Evolutionary conservation across 1,140 invertebrate species (phyloP).

Genomic region (Drosophila repletoides): DNA sequence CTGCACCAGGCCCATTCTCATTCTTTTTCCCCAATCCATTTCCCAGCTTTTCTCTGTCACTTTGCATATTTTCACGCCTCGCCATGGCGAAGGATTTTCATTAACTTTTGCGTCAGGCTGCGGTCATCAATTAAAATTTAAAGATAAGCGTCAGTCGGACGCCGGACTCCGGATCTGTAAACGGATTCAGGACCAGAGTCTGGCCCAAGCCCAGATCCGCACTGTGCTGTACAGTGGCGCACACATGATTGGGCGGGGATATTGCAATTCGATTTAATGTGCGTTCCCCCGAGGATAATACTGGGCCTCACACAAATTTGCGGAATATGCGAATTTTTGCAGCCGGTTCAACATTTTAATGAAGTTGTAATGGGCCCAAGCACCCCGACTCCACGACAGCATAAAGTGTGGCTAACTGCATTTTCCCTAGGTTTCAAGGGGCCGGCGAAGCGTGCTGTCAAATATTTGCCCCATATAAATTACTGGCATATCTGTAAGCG

Average conservation of each 20-base stretch:
- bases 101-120: slow-evolving; percentile 60
- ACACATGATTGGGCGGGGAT: slow-evolving; percentile 8
- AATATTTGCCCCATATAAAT: slow-evolving; percentile 77
- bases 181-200: not conserved
- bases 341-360: slow-evolving; percentile 54
- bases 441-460: slow-evolving; percentile 34
- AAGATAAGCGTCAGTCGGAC: slow-evolving; percentile 28
- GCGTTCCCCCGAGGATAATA: not conserved
- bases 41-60: slow-evolving; percentile 27
- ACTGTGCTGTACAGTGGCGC: not conserved
- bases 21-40: not conserved
- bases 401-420: slow-evolving; percentile 47
- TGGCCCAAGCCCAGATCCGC: not conserved
- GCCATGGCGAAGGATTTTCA: slow-evolving; percentile 50
- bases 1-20: not conserved
- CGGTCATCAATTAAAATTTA: slow-evolving; percentile 72
- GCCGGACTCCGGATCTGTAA: slow-evolving; percentile 1
- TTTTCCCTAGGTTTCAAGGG: not conserved
- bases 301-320: slow-evolving; percentile 28
- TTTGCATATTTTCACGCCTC: slow-evolving; percentile 74
- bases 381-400: not conserved
- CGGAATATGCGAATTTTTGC: slow-evolving; percentile 55
- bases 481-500: slow-evolving; percentile 62
- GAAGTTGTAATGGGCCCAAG: slow-evolving; percentile 65
- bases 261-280: slow-evolving; percentile 60